Base-by-base conservation (phyloP, 1,140 invertebrate species). In the Bombus fervidus region DNA sequence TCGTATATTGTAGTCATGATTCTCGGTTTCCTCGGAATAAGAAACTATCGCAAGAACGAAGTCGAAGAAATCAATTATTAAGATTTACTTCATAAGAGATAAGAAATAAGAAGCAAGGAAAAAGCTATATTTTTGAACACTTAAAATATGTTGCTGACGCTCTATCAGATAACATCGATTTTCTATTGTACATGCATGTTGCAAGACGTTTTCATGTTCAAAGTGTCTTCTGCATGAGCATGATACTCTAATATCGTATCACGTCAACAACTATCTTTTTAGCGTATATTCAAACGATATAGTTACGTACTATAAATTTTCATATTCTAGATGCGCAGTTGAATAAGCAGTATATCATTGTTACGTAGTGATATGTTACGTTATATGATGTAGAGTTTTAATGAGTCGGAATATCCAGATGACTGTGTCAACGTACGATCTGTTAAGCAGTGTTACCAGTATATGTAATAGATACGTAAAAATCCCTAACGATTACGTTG, bases 391-490 rank as follows among this genome's bases (percentile, higher is more conserved):
- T 76, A 31, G 28, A 83, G 47, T 41, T 78, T 73, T 47, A 76
- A 15, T n/a, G 31, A 81, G 39, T 85, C 37, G 57, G 39, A 74
- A 34, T 76, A 84, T n/a, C 47, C 59, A 72, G 28, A 79, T 73
- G 78, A 78, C 74, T 73, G 64, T 68, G 64, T 74, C 86, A 31
- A 87, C 69, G 81, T 89, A 85, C 74, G 72, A 64, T 85, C 59
- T 87, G 79, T 90, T 71, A 59, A 85, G 5, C 53, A 81, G 77
- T 66, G 81, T 89, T 89, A 89, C 87, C 85, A 86, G 66, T 87
- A 87, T 89, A 64, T 41, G 59, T 62, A 47, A 81, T 47, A n/a
- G 66, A 78, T 59, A 79, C 68, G 47, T n/a, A 47, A 80, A 81
- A 66, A 73, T 62, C 74, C 72, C n/a, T 73, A 34, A 41, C 25